Percentiles rank a stretch among this genome's conserved stretches.
Evolutionary conservation across 2,888 invertebrate genomes (phyloP).

Genomic region (Hypercompe scribonia): DNA sequence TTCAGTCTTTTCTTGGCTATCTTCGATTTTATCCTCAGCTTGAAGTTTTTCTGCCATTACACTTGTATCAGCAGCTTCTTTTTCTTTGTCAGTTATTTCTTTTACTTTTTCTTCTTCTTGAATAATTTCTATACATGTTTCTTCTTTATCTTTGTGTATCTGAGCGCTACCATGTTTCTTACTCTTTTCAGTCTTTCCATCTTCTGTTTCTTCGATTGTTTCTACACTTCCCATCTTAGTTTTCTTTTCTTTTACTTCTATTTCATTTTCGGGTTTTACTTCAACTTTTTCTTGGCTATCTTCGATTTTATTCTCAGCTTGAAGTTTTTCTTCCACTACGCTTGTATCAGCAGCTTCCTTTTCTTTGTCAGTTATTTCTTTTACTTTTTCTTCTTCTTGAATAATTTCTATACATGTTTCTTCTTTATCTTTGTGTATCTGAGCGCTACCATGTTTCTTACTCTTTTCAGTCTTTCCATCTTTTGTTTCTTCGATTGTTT

Average conservation of each 20-base stretch:
- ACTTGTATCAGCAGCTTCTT: constrained; percentile 6
- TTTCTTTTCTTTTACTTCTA: too few relatives aligned
- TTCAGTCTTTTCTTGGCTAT: not conserved
- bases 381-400: not conserved
- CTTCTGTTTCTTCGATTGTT: too few relatives aligned
- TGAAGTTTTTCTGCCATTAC: constrained; percentile 2
- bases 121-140: too few relatives aligned
- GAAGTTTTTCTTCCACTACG: not conserved
- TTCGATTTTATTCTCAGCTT: constrained; percentile 19
- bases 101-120: constrained; percentile 22
- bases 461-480: too few relatives aligned
- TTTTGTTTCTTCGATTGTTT: not conserved
- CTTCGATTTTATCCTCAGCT: not conserved
- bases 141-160: constrained; percentile 33
- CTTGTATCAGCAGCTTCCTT: too few relatives aligned
- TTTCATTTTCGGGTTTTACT: too few relatives aligned
- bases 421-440: constrained; percentile 7
- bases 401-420: not conserved
- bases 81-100: constrained; percentile 19
- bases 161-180: too few relatives aligned
- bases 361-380: constrained; percentile 18
- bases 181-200: too few relatives aligned
- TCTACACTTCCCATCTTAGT: too few relatives aligned
- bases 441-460: not conserved
- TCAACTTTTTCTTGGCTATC: constrained; percentile 12